phyloP scores from a whole-genome alignment of 2,797 vertebrate species.

The Mareca penelope region DNA sequence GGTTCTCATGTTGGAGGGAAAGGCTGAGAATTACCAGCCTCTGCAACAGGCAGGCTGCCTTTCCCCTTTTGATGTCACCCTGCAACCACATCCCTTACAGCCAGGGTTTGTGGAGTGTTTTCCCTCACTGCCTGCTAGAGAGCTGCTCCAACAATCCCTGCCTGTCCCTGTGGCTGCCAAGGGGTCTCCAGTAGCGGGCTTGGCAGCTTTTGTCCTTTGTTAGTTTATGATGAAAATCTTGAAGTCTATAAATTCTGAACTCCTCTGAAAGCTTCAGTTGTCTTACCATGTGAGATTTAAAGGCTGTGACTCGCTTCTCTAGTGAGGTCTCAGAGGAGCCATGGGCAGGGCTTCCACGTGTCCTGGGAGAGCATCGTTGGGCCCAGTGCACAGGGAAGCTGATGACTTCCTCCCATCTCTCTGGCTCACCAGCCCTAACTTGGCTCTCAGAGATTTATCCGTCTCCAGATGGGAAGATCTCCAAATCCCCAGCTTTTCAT shows the following conservation, averaged over 20 bases:
- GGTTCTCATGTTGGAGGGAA: not conserved
- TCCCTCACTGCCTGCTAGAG: not conserved
- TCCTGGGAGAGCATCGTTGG: not conserved
- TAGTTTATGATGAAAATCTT: not conserved
- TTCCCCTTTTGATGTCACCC: not conserved
- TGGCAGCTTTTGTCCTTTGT: not conserved
- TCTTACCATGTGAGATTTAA: not conserved
- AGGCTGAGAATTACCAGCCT: not conserved
- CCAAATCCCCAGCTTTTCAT: not conserved
- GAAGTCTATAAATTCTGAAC: not conserved
- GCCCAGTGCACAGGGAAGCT: not conserved
- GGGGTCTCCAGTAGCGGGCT: not conserved
- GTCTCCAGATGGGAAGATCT: not conserved
- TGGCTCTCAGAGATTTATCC: not conserved
- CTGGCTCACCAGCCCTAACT: not conserved
- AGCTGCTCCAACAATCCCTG: not conserved
- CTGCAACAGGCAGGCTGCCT: not conserved
- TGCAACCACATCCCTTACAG: not conserved
- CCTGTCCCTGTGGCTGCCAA: not conserved
- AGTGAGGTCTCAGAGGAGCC: not conserved
- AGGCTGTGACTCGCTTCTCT: not conserved
- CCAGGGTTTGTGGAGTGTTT: not conserved
- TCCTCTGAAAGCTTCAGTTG: not conserved
- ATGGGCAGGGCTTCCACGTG: not conserved
- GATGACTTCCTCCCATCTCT: not conserved